Evolutionary conservation across 2,888 invertebrate genomes (phyloP).

Genomic region (Exocentrus adspersus): DNA sequence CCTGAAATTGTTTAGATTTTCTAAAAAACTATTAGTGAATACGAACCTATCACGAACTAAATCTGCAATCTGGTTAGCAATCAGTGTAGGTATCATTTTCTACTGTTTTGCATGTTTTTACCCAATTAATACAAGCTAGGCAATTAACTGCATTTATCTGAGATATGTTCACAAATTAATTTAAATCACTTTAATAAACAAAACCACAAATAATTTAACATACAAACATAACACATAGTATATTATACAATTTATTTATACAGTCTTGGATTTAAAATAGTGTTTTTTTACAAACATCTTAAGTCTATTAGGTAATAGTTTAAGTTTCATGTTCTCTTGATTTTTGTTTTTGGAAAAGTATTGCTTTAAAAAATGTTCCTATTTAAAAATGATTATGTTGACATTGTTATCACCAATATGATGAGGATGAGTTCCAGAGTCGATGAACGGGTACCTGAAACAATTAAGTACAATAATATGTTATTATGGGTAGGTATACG

Average conservation of each 20-base stretch:
- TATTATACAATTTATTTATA: slow-evolving; percentile 27
- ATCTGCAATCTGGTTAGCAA: too few relatives aligned
- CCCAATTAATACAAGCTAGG: not conserved
- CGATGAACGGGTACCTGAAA: slow-evolving; percentile 20
- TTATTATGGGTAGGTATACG: too few relatives aligned
- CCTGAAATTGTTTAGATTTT: too few relatives aligned
- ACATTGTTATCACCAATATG: slow-evolving; percentile 34
- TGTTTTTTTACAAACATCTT: slow-evolving; percentile 20
- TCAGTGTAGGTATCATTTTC: too few relatives aligned
- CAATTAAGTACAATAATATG: not conserved
- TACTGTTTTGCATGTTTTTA: not conserved
- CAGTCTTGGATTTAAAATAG: slow-evolving; percentile 26
- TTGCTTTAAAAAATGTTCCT: slow-evolving; percentile 36
- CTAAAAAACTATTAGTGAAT: too few relatives aligned
- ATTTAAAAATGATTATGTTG: slow-evolving; percentile 37
- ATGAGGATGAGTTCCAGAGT: slow-evolving; percentile 28
- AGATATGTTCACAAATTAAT: slow-evolving; percentile 20
- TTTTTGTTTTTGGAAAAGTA: slow-evolving; percentile 26
- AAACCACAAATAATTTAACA: slow-evolving; percentile 30
- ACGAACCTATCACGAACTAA: too few relatives aligned
- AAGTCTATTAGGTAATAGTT: slow-evolving; percentile 12
- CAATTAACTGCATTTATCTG: slow-evolving; percentile 3
- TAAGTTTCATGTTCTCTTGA: slow-evolving; percentile 15
- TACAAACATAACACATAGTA: slow-evolving; percentile 33
- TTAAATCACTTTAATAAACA: slow-evolving; percentile 8